Conservation (phyloP, 2,888 invertebrate genomes). For the Diabrotica balteata region DNA sequence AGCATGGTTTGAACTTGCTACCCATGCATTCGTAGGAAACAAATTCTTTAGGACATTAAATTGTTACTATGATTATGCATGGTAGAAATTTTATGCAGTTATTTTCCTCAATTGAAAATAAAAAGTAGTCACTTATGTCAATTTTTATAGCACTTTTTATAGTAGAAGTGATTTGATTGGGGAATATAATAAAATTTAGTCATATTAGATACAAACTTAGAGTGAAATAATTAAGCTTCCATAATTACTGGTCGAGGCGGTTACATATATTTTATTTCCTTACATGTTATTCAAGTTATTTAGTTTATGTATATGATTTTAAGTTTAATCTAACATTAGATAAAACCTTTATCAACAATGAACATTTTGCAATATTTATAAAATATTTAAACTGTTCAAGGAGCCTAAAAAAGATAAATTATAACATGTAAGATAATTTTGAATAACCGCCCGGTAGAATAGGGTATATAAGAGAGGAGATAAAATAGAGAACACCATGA, state of each 20-base stretch:
- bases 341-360: background rate
- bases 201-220: slow-evolving; percentile 9
- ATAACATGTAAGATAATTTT: no score
- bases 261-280: slow-evolving; percentile 5
- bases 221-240: slow-evolving; percentile 10
- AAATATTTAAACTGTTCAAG: background rate
- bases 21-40: slow-evolving; percentile 51
- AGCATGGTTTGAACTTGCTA: slow-evolving; percentile 52
- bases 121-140: background rate
- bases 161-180: slow-evolving; percentile 2
- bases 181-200: slow-evolving; percentile 9
- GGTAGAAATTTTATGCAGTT: slow-evolving; percentile 43
- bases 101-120: slow-evolving; percentile 25
- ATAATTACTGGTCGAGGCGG: slow-evolving; percentile 11
- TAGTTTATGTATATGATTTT: no score
- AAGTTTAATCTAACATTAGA: no score
- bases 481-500: slow-evolving; percentile 29
- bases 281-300: background rate
- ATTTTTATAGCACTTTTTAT: background rate
- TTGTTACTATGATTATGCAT: slow-evolving; percentile 47
- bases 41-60: slow-evolving; percentile 47
- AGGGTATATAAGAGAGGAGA: slow-evolving; percentile 31
- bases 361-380: slow-evolving; percentile 2
- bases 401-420: no score
- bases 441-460: slow-evolving; percentile 1